Conservation (phyloP, 2,113 vertebrate species). For the Bos javanicus region DNA sequence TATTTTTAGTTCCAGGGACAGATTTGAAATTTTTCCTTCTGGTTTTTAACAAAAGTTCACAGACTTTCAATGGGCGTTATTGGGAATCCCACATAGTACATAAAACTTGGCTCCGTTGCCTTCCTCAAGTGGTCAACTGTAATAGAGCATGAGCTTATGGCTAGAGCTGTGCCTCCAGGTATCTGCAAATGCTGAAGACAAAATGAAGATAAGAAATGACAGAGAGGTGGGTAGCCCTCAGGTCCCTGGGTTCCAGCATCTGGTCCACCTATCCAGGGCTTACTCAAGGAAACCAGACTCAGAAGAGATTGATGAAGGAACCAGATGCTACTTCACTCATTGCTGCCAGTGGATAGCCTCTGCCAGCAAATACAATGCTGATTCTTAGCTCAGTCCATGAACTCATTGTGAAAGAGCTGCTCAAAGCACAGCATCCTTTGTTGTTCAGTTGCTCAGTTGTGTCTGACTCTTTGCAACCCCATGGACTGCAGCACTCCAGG, state of each 20-base stretch:
- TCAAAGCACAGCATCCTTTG: not conserved
- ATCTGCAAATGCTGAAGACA: not conserved
- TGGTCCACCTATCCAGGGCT: not conserved
- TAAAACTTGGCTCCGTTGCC: not conserved
- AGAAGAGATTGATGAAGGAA: constrained; percentile 30
- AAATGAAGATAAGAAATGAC: not conserved
- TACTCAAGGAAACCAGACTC: not conserved
- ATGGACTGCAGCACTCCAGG: not conserved
- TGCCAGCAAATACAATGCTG: not conserved
- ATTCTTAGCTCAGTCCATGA: not conserved
- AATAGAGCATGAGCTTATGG: not conserved
- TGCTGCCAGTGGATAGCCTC: not conserved
- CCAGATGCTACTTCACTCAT: constrained; percentile 11
- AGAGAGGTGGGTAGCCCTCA: not conserved
- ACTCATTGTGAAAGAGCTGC: not conserved
- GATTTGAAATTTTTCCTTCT: constrained; percentile 48
- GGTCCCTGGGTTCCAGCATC: not conserved
- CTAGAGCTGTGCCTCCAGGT: not conserved
- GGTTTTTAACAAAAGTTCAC: constrained; percentile 54
- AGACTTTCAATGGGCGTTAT: constrained; percentile 36
- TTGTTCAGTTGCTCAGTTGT: not conserved
- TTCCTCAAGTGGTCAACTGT: not conserved
- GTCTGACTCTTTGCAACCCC: not conserved
- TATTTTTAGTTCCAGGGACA: constrained; percentile 65
- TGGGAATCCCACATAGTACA: constrained; percentile 49